A percentile compares a stretch with the other conserved stretches of the same genome.
Conservation (phyloP, 2,113 vertebrate genomes). For the Tor tambroides region DNA sequence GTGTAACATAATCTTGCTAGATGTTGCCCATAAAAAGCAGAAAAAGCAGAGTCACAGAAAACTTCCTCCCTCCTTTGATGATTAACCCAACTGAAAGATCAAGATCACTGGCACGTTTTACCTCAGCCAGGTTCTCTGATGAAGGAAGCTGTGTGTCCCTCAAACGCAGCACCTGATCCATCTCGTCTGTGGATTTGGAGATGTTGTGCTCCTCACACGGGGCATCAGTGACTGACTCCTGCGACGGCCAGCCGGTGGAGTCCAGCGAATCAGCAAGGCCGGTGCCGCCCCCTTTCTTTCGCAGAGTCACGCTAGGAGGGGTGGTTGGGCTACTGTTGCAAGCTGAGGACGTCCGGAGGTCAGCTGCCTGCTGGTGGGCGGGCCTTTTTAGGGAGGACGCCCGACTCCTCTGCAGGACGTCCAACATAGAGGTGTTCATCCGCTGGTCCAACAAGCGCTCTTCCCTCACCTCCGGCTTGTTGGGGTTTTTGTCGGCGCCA, state of each 20-base stretch:
- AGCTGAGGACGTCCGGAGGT: conserved; percentile 8
- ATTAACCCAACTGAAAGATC: not conserved
- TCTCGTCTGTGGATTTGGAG: conserved; percentile 29
- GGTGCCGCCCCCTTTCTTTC: conserved; percentile 42
- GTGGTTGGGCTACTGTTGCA: conserved; percentile 56
- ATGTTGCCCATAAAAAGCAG: not conserved
- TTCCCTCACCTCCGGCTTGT: conserved; percentile 6
- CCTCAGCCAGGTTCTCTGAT: conserved; percentile 65
- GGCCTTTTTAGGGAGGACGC: not conserved
- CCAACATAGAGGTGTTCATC: conserved; percentile 65
- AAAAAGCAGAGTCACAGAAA: not conserved
- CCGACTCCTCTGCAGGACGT: conserved; percentile 58
- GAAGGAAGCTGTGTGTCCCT: conserved; percentile 32
- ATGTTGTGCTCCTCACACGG: conserved; percentile 50
- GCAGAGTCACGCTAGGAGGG: not conserved
- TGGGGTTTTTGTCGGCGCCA: conserved; percentile 40
- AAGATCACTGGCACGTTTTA: conserved; percentile 43
- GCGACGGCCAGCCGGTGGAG: conserved; percentile 59
- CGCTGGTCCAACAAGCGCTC: conserved; percentile 58
- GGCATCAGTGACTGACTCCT: conserved; percentile 52
- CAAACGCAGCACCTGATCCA: not conserved
- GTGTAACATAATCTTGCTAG: not conserved
- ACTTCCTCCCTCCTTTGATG: not conserved
- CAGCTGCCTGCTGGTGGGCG: not conserved
- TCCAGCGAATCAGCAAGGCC: conserved; percentile 39